Evolutionary conservation across 2,797 vertebrate species (phyloP).

Genomic region (Gila robusta): DNA sequence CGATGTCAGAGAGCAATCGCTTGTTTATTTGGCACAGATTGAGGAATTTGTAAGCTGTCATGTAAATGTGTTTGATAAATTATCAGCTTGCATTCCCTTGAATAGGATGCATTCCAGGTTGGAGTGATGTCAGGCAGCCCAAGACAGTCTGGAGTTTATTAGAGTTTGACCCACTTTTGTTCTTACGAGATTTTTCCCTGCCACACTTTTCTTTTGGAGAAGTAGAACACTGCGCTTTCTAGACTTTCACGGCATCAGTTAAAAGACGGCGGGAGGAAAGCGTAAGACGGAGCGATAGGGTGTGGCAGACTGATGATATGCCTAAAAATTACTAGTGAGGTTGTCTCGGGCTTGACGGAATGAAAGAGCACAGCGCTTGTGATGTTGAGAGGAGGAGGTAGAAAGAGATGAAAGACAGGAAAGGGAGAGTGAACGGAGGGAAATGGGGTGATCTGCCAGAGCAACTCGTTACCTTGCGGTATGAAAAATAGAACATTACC

Average conservation of each 20-base stretch:
- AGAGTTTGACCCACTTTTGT: slow-evolving; percentile 53
- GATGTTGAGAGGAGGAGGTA: slow-evolving; percentile 55
- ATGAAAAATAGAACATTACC: not conserved
- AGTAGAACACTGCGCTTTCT: slow-evolving; percentile 1
- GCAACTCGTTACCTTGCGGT: slow-evolving; percentile 31
- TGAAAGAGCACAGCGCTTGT: slow-evolving; percentile 61
- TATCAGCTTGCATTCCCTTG: not conserved
- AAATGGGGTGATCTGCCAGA: slow-evolving; percentile 41
- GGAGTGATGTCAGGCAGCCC: not conserved
- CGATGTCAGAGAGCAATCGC: not conserved
- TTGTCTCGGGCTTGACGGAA: slow-evolving; percentile 36
- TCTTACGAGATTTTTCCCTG: slow-evolving; percentile 18
- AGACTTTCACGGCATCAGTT: not conserved
- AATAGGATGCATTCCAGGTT: slow-evolving; percentile 16
- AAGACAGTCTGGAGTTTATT: slow-evolving; percentile 43
- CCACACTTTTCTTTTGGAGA: not conserved
- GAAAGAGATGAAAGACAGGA: not conserved
- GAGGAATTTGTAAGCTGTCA: slow-evolving; percentile 15
- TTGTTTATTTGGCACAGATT: slow-evolving; percentile 13
- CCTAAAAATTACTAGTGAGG: slow-evolving; percentile 30
- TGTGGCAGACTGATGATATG: slow-evolving; percentile 24
- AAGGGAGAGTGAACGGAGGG: not conserved
- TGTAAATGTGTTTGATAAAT: slow-evolving; percentile 6
- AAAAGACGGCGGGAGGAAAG: not conserved
- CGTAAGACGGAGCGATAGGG: not conserved